These are phyloP conservation scores for Drosophila birchii DNA, from an alignment of 2,888 invertebrate species.

Conservation along the genomic window DNA sequence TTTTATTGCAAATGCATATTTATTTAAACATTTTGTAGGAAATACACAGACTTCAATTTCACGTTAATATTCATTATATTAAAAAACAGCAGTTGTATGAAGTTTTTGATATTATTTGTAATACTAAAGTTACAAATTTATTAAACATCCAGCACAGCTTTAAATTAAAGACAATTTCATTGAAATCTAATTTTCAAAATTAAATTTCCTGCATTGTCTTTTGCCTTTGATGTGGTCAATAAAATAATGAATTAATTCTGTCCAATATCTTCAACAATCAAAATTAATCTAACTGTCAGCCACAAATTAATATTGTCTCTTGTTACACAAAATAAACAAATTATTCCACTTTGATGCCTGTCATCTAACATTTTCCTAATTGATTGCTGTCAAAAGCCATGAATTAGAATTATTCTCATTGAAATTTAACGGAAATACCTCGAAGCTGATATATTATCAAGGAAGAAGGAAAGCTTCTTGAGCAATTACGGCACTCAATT, in stretches of 20 bases:
- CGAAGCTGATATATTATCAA: constrained; percentile 10
- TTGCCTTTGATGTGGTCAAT: constrained; percentile 1
- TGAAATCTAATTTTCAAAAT: not conserved
- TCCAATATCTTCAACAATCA: not conserved
- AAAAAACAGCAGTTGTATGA: too few species aligned
- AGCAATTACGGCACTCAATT: constrained; percentile 34
- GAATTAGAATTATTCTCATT: not conserved
- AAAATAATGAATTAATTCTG: not conserved
- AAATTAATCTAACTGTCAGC: constrained; percentile 1
- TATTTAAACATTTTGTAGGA: not conserved
- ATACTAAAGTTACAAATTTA: not conserved
- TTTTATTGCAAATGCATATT: too few species aligned
- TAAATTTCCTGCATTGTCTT: not conserved
- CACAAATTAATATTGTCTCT: not conserved
- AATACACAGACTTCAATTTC: too few species aligned
- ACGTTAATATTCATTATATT: not conserved
- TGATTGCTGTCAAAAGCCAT: constrained; percentile 6
- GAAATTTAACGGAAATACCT: constrained; percentile 8
- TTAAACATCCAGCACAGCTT: not conserved
- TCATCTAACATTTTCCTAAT: constrained; percentile 1
- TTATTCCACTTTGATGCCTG: not conserved
- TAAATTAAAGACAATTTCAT: not conserved
- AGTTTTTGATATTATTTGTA: not conserved
- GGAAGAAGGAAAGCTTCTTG: not conserved
- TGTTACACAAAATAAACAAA: not conserved